Evolutionary conservation across 2,888 invertebrate species (phyloP).

Genomic region (Platynereis dumerilii): DNA sequence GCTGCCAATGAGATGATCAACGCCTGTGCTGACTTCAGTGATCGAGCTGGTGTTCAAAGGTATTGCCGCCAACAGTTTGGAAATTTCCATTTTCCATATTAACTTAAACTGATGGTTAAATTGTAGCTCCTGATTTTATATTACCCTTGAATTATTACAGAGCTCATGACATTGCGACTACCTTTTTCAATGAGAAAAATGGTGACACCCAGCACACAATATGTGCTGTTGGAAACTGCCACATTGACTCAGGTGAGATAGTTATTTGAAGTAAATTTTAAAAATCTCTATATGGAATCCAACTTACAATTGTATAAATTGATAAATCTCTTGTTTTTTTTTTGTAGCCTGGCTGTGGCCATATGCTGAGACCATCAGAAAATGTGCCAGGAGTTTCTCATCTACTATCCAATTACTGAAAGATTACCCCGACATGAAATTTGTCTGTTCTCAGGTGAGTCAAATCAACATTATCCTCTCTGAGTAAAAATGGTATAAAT

Average conservation of each 20-base stretch:
- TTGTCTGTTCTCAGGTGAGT: slow-evolving; percentile 66
- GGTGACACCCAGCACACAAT: slow-evolving; percentile 63
- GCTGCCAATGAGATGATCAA: slow-evolving; percentile 66
- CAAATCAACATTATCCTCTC: no score
- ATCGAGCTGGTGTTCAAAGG: slow-evolving; percentile 46
- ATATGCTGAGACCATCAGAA: slow-evolving; percentile 66
- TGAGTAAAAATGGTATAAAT: no score
- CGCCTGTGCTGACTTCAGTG: slow-evolving; percentile 49
- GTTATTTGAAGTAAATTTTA: no score
- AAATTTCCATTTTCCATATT: no score
- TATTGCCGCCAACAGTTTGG: no score
- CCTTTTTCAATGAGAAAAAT: slow-evolving; percentile 63
- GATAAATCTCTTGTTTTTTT: no score
- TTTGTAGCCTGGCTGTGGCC: slow-evolving; percentile 67
- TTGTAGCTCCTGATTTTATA: no score
- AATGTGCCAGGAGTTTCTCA: slow-evolving; percentile 66
- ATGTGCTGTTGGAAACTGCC: slow-evolving; percentile 66
- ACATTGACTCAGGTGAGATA: slow-evolving; percentile 63
- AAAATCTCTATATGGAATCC: no score
- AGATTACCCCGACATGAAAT: slow-evolving; percentile 63
- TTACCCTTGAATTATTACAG: slow-evolving; percentile 45
- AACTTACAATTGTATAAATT: no score
- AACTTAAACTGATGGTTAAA: no score
- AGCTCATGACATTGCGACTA: slow-evolving; percentile 59
- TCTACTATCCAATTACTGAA: slow-evolving; percentile 65